Percentiles rank a stretch among this genome's conserved stretches.
Conservation (phyloP, 1,140 invertebrate genomes). For the Ephestia elutella region DNA sequence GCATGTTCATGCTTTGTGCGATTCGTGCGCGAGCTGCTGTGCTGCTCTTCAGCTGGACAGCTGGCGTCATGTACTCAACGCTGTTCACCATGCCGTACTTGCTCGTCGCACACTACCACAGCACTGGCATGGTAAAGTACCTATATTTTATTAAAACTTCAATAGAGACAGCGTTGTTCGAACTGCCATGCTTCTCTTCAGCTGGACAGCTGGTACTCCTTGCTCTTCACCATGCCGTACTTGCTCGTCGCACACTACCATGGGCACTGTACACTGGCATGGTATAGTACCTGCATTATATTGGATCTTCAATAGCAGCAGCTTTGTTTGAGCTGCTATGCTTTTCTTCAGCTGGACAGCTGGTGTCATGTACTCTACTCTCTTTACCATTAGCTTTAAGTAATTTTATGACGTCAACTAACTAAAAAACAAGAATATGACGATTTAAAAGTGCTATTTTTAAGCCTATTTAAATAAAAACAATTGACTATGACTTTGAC, state of each 20-base stretch:
- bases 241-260: constrained; percentile 95
- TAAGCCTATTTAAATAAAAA: no score
- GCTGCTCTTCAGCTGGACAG: constrained; percentile 91
- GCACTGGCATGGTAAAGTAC: constrained; percentile 84
- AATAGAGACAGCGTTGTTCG: no score
- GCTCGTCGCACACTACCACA: constrained; percentile 94
- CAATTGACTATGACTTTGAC: no score
- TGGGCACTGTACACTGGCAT: no score
- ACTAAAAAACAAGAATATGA: no score
- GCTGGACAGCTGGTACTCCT: constrained; percentile 96
- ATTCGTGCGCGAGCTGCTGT: constrained; percentile 86
- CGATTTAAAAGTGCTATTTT: no score
- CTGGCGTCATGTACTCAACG: constrained; percentile 97
- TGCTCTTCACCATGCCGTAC: constrained; percentile 97
- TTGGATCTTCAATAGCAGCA: no score
- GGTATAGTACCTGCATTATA: no score
- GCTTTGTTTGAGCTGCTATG: constrained; percentile 87
- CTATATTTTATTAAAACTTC: no score
- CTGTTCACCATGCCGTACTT: constrained; percentile 98
- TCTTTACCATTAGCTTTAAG: no score
- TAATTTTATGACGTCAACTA: no score
- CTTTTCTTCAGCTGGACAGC: constrained; percentile 92
- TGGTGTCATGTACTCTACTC: constrained; percentile 96
- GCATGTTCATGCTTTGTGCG: constrained; percentile 92
- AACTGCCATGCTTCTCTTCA: constrained; percentile 89